Percentiles rank a stretch among this genome's conserved stretches.
Conservation (phyloP, 2,888 invertebrate genomes). For the Pristionchus japonicus region DNA sequence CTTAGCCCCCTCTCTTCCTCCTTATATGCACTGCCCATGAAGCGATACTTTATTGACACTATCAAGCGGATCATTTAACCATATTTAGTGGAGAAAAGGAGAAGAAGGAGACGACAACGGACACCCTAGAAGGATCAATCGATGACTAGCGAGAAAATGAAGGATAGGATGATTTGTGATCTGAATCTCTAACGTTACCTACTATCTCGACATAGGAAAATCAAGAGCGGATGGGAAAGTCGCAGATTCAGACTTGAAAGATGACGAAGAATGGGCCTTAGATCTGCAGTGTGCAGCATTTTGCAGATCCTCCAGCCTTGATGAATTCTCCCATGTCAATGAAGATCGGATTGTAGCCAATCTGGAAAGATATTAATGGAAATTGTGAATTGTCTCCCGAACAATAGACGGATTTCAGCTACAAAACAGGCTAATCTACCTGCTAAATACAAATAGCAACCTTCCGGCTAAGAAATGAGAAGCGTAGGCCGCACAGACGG, state of each 20-base stretch:
- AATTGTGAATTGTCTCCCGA: neutral
- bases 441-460: neutral
- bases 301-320: conserved; percentile 73
- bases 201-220: too few species aligned
- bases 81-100: neutral
- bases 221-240: too few species aligned
- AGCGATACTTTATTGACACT: conserved; percentile 10
- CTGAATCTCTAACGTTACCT: too few species aligned
- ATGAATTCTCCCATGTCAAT: conserved; percentile 74
- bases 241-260: too few species aligned
- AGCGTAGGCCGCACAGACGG: too few species aligned
- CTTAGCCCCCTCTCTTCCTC: neutral
- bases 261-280: neutral
- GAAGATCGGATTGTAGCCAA: conserved; percentile 56
- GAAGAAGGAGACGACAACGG: neutral
- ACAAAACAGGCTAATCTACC: neutral
- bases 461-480: neutral
- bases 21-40: neutral
- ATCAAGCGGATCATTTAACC: neutral
- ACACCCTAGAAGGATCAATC: conserved; percentile 14
- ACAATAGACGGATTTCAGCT: neutral
- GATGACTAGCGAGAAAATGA: conserved; percentile 12
- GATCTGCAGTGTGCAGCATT: conserved; percentile 68
- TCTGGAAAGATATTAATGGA: conserved; percentile 4
- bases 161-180: too few species aligned